Evolutionary conservation across 2,113 vertebrate species (phyloP), one percentile per base, ranked within the genome.

Genomic region (Calonectris borealis): DNA sequence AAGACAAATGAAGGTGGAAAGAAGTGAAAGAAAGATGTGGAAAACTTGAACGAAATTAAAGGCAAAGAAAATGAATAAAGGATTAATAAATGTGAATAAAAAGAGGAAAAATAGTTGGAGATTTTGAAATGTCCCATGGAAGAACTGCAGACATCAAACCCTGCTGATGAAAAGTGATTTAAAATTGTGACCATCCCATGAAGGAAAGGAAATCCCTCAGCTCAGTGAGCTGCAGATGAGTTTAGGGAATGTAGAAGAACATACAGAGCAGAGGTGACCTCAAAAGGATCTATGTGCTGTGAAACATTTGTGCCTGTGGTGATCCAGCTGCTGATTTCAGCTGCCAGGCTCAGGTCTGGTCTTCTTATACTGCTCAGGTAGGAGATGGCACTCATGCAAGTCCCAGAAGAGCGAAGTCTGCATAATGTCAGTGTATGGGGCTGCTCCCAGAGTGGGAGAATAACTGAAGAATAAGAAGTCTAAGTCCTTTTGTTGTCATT

Each of bases 251-350:
- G 4, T 0, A 68, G 69, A 19, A 27, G 54, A 42, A 22, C 5
- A 1, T 0, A 20, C 13, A 62, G 16, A 25, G 36, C 0, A 5
- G 55, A 93, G 57, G 42, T 21, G 46, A 46, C 34, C 69, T 49
- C 52, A 3, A 2, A 58, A 64, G 19, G 48, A 48, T 22, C 44
- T 19, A 0, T 0, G 0, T 12, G 42, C 3, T 2, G 4, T 0
- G 26, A n/a, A 42, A 29, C 9, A 2, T 32, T 27, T 6, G 80
- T 46, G 57, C 36, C 51, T 22, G 58, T 2, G 77, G 15, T 29
- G 72, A 36, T 36, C 18, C 44, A 5, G n/a, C 54, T 32, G 68
- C 58, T 29, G 55, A 13, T 24, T 36, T 40, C 31, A 1, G n/a
- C 51, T 60, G 24, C 93, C 60, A 68, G 62, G 52, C 79, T 55